Base-by-base conservation (phyloP, 2,113 vertebrate species). In the Cottus gobio region DNA sequence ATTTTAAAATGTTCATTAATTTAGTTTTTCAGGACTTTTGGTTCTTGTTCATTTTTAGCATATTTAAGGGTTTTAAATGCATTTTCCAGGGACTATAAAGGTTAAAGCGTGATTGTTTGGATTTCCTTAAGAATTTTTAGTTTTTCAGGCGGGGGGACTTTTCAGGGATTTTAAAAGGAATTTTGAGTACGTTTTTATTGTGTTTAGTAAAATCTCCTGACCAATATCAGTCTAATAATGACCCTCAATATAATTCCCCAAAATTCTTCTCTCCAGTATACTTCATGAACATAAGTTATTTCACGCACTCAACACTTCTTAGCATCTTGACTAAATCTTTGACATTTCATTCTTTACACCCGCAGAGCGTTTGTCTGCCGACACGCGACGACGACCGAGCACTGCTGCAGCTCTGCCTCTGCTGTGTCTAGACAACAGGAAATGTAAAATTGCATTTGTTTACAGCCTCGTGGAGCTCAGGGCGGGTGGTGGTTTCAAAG, bases 361-460 rank as follows among this genome's bases (percentile, higher is more conserved):
- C 3, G 18, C 44, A 20, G 66, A 76, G 57, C 18, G 6, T 28
- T 37, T 54, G 7, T 31, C 3, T n/a, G n/a, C 24, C 28, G 15
- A 18, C 28, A 63, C 54, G 4, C 26, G 72, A 62, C 48, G 50
- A 68, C 54, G 71, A 76, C 58, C 26, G 63, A 77, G 71, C 4
- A 0, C 36, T 28, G 13, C 72, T 78, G 57, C 50, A 61, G 13
- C 77, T 56, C 69, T 63, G 75, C 71, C 78, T 88, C 77, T 56
- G 77, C 85, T 85, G 86, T 91, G 93, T 94, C 91, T 93, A 93
- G 93, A 94, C 93, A 77, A 86, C 93, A 94, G 94, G 93, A 95
- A 94, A 93, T 89, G 87, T 91, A 90, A 87, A 89, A 90, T 77
- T 87, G 89, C 82, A 76, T 92, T 90, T 93, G 93, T 93, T 93